Evolutionary conservation across 2,888 invertebrate species (phyloP), one percentile per base, ranked within the genome.

Genomic region (Nebria brevicollis): DNA sequence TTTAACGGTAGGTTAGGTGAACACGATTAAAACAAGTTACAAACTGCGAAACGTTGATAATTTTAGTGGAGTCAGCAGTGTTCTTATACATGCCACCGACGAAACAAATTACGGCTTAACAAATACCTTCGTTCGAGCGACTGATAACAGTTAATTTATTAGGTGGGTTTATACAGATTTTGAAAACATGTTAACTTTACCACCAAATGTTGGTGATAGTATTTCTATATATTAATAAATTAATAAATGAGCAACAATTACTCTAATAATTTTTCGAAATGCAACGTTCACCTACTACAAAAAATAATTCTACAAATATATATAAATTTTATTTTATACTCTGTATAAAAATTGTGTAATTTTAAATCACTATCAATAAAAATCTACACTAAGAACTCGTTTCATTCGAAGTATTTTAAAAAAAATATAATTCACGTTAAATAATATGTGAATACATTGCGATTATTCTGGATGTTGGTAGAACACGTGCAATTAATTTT

Each of bases 11-110:
- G 70, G 70, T 70, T 70, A 20, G 11, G 20, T 70, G 70, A 80
- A 75, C 43, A 34, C 73, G 66, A 66, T 54, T 75, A 25, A 64
- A 72, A 64, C 42, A 68, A 77, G 75, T 75, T 78, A 66, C 8
- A 78, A 78, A 78, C 78, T 80, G 80, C 72, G 72, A 80, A 80
- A 75, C 80, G 80, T 75, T 80, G 75, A 80, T 80, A 80, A 80
- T 80, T 80, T 80, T 72, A 41, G 80, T 80, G 65, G 66, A 80
- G 75, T 80, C 80, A 80, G 80, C 79, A 75, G 54, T 72, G 64
- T 70, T 70, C 66, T 15, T 25, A 54, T 54, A 54, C 54, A 34
- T 20, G 73, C 74, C 54, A 72, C 72, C 64, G 7, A 13, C 66
- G 75, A 75, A 80, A 80, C 80, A 75, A 80, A 41, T 80, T 80